Conservation (phyloP, 2,888 invertebrate species). For the Cheilosia grossa region DNA sequence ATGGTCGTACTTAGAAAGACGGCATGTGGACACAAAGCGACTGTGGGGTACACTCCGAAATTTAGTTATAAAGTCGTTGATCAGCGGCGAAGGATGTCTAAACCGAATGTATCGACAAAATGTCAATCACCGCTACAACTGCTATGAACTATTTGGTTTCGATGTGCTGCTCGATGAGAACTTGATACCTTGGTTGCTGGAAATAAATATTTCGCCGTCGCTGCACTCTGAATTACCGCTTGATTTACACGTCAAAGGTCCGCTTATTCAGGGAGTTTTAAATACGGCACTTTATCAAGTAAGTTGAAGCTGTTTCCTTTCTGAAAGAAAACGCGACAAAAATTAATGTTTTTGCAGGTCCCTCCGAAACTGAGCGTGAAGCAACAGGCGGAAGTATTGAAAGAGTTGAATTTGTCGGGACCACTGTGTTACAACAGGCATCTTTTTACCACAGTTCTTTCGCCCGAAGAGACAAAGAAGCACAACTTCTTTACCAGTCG, state of each 20-base stretch:
- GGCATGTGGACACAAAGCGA: constrained; percentile 89
- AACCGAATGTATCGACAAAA: constrained; percentile 89
- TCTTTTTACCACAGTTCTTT: constrained; percentile 88
- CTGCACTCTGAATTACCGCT: constrained; percentile 93
- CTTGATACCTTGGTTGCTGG: constrained; percentile 97
- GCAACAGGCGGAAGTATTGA: constrained; percentile 81
- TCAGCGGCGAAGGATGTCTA: constrained; percentile 92
- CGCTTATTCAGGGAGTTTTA: constrained; percentile 93
- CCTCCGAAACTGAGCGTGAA: constrained; percentile 82
- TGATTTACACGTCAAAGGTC: constrained; percentile 96
- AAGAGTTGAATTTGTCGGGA: constrained; percentile 82
- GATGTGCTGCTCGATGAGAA: constrained; percentile 96
- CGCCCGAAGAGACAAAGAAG: constrained; percentile 88
- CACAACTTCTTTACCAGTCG: constrained; percentile 82
- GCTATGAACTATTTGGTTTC: constrained; percentile 97
- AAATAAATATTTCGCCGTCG: constrained; percentile 97
- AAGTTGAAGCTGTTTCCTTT: constrained; percentile 78
- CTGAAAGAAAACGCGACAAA: not conserved
- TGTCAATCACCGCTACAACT: constrained; percentile 91
- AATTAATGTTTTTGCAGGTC: constrained; percentile 76
- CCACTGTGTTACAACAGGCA: constrained; percentile 88
- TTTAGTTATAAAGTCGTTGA: constrained; percentile 96
- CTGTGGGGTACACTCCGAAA: constrained; percentile 95
- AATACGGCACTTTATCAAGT: constrained; percentile 97
- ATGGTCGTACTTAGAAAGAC: constrained; percentile 85